phyloP scores from a whole-genome alignment of 2,888 invertebrate genomes.

The Bombylius discolor region DNA sequence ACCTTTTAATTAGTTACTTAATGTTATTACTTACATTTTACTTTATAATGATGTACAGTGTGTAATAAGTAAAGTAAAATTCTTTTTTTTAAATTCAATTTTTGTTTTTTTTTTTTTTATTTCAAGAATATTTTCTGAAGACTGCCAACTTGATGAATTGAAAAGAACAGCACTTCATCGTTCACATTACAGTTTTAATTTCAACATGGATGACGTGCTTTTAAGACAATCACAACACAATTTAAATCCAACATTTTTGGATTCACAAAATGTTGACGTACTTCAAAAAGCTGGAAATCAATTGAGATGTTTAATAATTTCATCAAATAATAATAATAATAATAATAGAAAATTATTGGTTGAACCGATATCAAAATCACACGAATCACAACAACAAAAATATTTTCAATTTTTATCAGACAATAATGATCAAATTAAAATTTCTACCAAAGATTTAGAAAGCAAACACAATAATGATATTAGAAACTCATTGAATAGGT shows the following conservation, averaged over 20 bases:
- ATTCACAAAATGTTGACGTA: slow-evolving; percentile 18
- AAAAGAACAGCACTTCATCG: slow-evolving; percentile 10
- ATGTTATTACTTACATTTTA: no score
- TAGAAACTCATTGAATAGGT: slow-evolving; percentile 14
- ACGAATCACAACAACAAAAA: neutral
- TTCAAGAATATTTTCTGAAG: slow-evolving; percentile 12
- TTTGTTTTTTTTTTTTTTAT: neutral
- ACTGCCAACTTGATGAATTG: slow-evolving; percentile 2
- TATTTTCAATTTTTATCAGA: slow-evolving; percentile 3
- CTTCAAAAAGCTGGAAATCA: slow-evolving; percentile 22
- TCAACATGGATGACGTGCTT: slow-evolving; percentile 12
- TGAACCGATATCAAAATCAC: neutral
- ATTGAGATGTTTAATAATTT: slow-evolving; percentile 20
- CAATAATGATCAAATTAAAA: neutral
- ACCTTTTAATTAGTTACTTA: no score
- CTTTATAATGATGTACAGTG: no score
- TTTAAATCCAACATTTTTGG: slow-evolving; percentile 7
- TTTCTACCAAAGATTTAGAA: slow-evolving; percentile 7
- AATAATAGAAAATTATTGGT: slow-evolving; percentile 7
- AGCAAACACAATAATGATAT: slow-evolving; percentile 13
- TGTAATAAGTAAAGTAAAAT: no score
- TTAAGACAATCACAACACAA: neutral
- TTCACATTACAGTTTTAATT: slow-evolving; percentile 19
- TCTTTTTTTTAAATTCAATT: neutral
- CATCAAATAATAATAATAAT: slow-evolving; percentile 16